Conservation (phyloP, 2,888 invertebrate genomes). For the Eupeodes latifasciatus region DNA sequence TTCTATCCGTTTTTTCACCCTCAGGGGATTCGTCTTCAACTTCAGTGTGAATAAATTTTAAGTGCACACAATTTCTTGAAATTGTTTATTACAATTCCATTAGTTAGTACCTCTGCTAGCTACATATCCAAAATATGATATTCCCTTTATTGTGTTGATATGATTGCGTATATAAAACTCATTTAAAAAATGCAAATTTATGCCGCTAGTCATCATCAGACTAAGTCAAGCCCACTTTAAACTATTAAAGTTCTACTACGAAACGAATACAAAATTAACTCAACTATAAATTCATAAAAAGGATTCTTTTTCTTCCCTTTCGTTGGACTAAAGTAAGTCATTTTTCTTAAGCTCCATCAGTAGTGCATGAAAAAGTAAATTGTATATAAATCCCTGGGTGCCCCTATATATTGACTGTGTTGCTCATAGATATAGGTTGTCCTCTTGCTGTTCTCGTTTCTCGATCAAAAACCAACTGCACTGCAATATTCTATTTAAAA, state of each 20-base stretch:
- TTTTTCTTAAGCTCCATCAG: slow-evolving; percentile 6
- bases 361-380: slow-evolving; percentile 48
- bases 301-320: slow-evolving; percentile 50
- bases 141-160: slow-evolving; percentile 29
- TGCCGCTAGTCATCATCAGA: slow-evolving; percentile 38
- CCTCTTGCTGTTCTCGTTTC: slow-evolving; percentile 26
- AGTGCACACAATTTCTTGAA: slow-evolving; percentile 13
- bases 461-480: background rate
- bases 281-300: slow-evolving; percentile 56
- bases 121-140: slow-evolving; percentile 19
- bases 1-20: too few relatives aligned
- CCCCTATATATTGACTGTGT: slow-evolving; percentile 34
- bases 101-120: slow-evolving; percentile 8
- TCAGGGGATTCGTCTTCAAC: too few relatives aligned
- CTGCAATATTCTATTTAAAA: slow-evolving; percentile 47
- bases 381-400: slow-evolving; percentile 20
- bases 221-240: slow-evolving; percentile 56
- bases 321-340: slow-evolving; percentile 3
- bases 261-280: slow-evolving; percentile 12
- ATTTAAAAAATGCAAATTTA: slow-evolving; percentile 42
- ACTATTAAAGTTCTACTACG: slow-evolving; percentile 41
- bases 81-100: slow-evolving; percentile 71
- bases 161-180: slow-evolving; percentile 31
- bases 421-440: background rate
- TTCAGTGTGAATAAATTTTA: background rate